Conservation (phyloP, 2,797 vertebrate species). For the Alca torda region DNA sequence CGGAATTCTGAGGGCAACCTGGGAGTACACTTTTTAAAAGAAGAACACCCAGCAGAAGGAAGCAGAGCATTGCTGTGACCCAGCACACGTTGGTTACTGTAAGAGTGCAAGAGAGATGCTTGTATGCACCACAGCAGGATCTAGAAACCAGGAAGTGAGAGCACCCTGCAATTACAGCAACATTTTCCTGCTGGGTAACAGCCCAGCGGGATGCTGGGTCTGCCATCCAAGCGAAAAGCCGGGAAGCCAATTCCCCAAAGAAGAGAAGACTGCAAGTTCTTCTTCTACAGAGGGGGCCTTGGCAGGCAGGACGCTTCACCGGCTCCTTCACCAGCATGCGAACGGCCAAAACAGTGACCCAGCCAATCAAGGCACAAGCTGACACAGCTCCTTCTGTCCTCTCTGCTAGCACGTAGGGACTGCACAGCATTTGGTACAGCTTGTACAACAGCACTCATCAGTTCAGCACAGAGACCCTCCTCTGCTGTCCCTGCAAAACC, state of each 20-base stretch:
- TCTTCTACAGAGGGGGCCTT: not conserved
- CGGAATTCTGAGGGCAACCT: not conserved
- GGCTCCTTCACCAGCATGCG: not conserved
- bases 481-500: not conserved
- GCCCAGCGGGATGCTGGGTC: not conserved
- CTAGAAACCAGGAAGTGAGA: not conserved
- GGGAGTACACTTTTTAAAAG: not conserved
- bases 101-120: not conserved
- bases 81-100: not conserved
- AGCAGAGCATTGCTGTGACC: not conserved
- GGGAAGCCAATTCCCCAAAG: not conserved
- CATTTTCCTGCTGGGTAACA: not conserved
- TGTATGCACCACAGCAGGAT: accelerated
- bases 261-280: not conserved
- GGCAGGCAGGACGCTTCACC: not conserved
- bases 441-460: not conserved
- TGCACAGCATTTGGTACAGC: not conserved
- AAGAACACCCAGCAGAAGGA: not conserved
- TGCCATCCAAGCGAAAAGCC: not conserved
- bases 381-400: slow-evolving; percentile 3
- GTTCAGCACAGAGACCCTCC: not conserved
- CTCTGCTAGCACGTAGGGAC: not conserved
- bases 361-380: not conserved
- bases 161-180: not conserved
- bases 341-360: not conserved